A percentile compares a stretch with the other conserved stretches of the same genome.
Evolutionary conservation across 2,113 vertebrate genomes (phyloP).

Genomic region (Ploceus nigricollis): DNA sequence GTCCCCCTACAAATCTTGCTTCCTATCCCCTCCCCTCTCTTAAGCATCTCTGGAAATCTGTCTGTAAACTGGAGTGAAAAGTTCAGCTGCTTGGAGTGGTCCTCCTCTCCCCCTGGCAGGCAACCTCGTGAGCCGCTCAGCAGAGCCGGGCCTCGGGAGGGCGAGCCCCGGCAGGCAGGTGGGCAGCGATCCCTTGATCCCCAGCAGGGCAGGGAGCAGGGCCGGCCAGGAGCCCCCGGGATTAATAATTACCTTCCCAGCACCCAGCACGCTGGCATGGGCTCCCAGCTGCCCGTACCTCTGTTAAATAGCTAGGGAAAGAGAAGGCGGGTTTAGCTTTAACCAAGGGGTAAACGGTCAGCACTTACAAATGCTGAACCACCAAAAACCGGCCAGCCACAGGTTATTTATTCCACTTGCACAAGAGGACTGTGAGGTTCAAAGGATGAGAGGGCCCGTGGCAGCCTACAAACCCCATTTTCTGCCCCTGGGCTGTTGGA

Average conservation of each 20-base stretch:
- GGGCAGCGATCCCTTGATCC: background rate
- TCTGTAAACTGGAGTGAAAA: background rate
- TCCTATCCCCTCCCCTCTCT: background rate
- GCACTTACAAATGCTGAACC: conserved; percentile 52
- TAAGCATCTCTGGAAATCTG: conserved; percentile 1
- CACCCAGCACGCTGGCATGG: background rate
- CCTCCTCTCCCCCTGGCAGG: background rate
- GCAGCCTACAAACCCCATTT: background rate
- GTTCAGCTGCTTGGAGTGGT: conserved; percentile 15
- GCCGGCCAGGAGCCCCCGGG: background rate
- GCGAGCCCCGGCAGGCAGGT: background rate
- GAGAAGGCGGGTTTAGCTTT: conserved; percentile 55
- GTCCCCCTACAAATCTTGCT: conserved; percentile 21
- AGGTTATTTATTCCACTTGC: conserved; percentile 30
- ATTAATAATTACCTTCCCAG: conserved; percentile 44
- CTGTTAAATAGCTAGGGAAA: background rate
- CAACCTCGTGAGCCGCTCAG: background rate
- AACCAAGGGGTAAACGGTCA: conserved; percentile 57
- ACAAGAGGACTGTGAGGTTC: background rate
- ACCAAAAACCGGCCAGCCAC: conserved; percentile 14
- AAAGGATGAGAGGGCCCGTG: background rate
- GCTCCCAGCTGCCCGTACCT: background rate
- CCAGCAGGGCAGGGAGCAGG: background rate
- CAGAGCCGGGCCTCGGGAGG: background rate
- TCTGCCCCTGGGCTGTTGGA: background rate